Evolutionary conservation across 2,113 vertebrate species (phyloP).

Genomic region (Protobothrops flavoviridis): DNA sequence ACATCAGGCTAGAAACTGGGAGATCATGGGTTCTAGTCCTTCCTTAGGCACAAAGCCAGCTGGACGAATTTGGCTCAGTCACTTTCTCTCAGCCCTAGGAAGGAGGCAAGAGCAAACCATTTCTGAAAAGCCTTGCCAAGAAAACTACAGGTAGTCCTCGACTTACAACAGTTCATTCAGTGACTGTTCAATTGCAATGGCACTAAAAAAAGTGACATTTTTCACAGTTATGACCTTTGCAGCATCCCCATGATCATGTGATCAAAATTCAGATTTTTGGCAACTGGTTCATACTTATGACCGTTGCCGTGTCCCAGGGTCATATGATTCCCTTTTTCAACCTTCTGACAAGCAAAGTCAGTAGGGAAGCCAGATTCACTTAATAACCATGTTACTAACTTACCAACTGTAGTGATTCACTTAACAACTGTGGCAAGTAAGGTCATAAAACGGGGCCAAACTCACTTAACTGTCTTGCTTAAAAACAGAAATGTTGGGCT

Average conservation of each 20-base stretch:
- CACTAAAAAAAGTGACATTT: not conserved
- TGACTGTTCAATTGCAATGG: not conserved
- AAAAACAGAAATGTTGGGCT: not conserved
- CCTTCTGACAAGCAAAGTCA: not conserved
- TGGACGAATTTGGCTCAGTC: not conserved
- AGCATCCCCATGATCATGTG: not conserved
- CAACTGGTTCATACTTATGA: not conserved
- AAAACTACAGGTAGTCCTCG: not conserved
- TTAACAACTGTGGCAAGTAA: not conserved
- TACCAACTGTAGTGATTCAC: not conserved
- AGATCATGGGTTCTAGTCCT: not conserved
- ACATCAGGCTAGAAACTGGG: not conserved
- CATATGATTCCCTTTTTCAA: not conserved
- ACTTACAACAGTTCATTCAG: not conserved
- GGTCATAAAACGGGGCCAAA: not conserved
- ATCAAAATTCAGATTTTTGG: not conserved
- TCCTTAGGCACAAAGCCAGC: not conserved
- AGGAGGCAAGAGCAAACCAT: not conserved
- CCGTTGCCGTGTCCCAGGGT: not conserved
- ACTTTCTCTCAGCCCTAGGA: not conserved
- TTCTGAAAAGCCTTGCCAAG: not conserved
- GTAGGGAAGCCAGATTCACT: not conserved
- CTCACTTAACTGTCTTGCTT: not conserved
- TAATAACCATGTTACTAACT: not conserved
- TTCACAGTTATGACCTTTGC: not conserved